phyloP scores from a whole-genome alignment of 2,888 invertebrate genomes.

The Nowickia ferox region DNA sequence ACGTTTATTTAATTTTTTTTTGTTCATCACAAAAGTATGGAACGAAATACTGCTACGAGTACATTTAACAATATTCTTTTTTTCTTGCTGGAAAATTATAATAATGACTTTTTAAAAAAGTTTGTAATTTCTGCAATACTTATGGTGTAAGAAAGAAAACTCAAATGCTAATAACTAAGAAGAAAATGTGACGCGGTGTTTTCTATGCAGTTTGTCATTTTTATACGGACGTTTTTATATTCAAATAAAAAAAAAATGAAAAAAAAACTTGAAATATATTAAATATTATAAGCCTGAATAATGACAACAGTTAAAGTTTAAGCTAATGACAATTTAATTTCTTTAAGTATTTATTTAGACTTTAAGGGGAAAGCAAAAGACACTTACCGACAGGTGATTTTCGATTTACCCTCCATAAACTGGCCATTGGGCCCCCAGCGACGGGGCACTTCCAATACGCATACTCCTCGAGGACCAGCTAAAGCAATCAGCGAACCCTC shows the following conservation, averaged over 20 bases:
- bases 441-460: slow-evolving; percentile 87
- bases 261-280: slow-evolving; percentile 19
- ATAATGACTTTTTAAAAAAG: slow-evolving; percentile 72
- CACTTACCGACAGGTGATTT: slow-evolving; percentile 85
- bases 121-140: slow-evolving; percentile 68
- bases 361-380: not conserved
- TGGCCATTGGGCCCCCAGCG: slow-evolving; percentile 87
- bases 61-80: slow-evolving; percentile 5
- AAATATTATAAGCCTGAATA: slow-evolving; percentile 67
- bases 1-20: slow-evolving; percentile 26
- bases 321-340: slow-evolving; percentile 65
- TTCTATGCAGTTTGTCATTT: slow-evolving; percentile 71
- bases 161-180: slow-evolving; percentile 12
- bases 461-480: slow-evolving; percentile 87
- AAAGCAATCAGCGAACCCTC: slow-evolving; percentile 87
- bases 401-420: slow-evolving; percentile 87
- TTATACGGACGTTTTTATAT: slow-evolving; percentile 66
- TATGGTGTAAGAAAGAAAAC: slow-evolving; percentile 20
- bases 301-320: slow-evolving; percentile 52
- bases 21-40: slow-evolving; percentile 27
- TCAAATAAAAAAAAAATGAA: slow-evolving; percentile 13
- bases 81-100: slow-evolving; percentile 54
- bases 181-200: slow-evolving; percentile 64
- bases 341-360: not conserved
- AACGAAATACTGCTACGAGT: slow-evolving; percentile 1